phyloP scores from a whole-genome alignment of 2,113 vertebrate genomes.

The Sebastes fasciatus region DNA sequence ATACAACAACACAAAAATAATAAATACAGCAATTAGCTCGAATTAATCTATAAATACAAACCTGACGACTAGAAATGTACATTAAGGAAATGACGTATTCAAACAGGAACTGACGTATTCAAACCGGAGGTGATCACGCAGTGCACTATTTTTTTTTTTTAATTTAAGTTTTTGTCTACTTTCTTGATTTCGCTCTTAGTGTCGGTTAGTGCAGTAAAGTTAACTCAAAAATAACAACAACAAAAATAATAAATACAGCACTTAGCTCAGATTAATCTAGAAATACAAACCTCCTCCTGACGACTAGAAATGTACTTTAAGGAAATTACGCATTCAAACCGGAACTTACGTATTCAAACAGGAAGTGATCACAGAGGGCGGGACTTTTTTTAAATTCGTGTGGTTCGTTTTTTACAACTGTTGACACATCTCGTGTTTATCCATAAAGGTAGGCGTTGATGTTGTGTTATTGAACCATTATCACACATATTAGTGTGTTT shows the following conservation, averaged over 20 bases:
- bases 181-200: background rate
- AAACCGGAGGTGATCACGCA: too few relatives aligned
- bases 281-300: background rate
- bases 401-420: conserved; percentile 6
- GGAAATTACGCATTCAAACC: background rate
- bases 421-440: background rate
- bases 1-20: too few relatives aligned
- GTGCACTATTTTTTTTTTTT: too few relatives aligned
- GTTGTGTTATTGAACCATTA: background rate
- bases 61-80: too few relatives aligned
- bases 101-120: too few relatives aligned
- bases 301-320: too few relatives aligned
- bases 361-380: conserved; percentile 52
- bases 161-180: background rate
- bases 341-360: conserved; percentile 23
- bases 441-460: conserved; percentile 43
- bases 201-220: background rate
- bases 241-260: fast-evolving
- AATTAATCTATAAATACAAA: too few relatives aligned
- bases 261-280: fast-evolving
- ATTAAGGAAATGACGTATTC: too few relatives aligned
- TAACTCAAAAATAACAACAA: background rate
- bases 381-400: conserved; percentile 58
- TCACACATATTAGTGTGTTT: background rate
- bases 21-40: too few relatives aligned